Conservation (phyloP, 2,797 vertebrate genomes). For the Mallotus villosus region DNA sequence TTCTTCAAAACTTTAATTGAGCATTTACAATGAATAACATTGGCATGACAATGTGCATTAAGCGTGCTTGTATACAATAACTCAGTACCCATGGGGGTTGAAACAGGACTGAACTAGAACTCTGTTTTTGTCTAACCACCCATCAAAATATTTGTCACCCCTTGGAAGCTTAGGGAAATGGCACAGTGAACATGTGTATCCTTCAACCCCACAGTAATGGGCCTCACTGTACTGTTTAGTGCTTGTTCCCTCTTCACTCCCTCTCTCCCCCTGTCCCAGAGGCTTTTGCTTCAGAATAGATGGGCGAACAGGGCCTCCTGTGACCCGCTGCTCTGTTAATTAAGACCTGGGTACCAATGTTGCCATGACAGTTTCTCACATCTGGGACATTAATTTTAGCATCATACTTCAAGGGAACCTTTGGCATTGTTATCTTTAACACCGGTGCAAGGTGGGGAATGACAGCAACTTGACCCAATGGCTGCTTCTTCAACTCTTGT, state of each 20-base stretch:
- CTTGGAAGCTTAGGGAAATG: constrained; percentile 13
- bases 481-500: not conserved
- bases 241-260: not conserved
- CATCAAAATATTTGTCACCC: constrained; percentile 28
- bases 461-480: not conserved
- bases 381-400: constrained; percentile 20
- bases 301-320: not conserved
- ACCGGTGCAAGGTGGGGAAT: not conserved
- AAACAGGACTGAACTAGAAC: constrained; percentile 7
- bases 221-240: not conserved
- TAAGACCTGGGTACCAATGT: constrained; percentile 6
- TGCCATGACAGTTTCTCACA: constrained; percentile 16
- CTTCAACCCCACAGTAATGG: constrained; percentile 8
- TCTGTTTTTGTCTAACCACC: not conserved
- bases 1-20: not conserved
- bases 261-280: not conserved
- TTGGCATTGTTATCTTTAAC: not conserved
- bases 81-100: not conserved
- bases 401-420: not conserved
- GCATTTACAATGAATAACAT: not conserved
- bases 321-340: not conserved
- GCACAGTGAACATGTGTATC: constrained; percentile 5
- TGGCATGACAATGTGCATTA: not conserved
- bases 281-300: not conserved
- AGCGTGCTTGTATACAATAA: not conserved